Evolutionary conservation across 2,888 invertebrate species (phyloP), one percentile per base, ranked within the genome.

Genomic region (Gortyna flavago): DNA sequence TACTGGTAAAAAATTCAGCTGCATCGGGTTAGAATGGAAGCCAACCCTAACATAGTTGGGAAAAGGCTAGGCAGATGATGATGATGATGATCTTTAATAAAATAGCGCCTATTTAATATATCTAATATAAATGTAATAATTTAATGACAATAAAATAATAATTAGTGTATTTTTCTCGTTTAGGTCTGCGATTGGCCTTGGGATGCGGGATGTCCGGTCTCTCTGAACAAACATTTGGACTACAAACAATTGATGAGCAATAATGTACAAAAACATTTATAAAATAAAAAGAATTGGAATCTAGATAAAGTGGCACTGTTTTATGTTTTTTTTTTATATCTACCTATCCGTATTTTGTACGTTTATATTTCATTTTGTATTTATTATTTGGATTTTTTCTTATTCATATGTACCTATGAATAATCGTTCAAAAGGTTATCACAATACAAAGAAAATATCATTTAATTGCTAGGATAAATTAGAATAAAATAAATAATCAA

Each of bases 151-250:
- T 48, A 48, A 44, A 18, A 18, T 54, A 44, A 48, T n/a, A 25
- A 81, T 57, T 21, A 64, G 16, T 81, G 16, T 59, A 1, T 70
- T 66, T 62, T 78, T 64, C 38, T 74, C 38, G 0, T 90, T 9
- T 89, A 95, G 95, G 94, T 94, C 8, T 95, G 95, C 67, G 94
- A 94, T 81, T 93, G 91, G 92, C 91, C 92, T 1, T 62, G 78
- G 25, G 79, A 87, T 62, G 94, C 94, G 13, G 93, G 93, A 29
- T 95, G 95, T 78, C 79, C 85, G 0, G 77, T 81, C 0, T 88
- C 92, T 4, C 75, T 89, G 72, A 92, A 92, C 88, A 92, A 93
- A 77, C 91, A 84, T 70, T 68, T 82, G 78, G 35, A 57, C 16
- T 48, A 21, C 38, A 82, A 83, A 29, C 57, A 65, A 57, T 44